Evolutionary conservation across 2,888 invertebrate species (phyloP).

Genomic region (Watsonalla binaria): DNA sequence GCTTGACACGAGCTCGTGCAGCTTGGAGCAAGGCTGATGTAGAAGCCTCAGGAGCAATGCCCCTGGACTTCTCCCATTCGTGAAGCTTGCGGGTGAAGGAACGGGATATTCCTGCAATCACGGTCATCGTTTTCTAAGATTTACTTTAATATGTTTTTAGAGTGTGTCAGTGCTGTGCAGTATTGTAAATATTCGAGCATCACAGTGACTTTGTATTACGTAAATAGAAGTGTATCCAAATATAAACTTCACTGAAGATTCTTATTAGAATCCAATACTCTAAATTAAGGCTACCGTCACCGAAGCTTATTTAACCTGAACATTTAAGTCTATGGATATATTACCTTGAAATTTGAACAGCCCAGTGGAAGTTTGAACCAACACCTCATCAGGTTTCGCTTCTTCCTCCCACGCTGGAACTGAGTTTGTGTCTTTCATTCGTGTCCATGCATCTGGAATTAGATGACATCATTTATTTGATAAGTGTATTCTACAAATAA

Average conservation of each 20-base stretch:
- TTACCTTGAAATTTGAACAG: slow-evolving; percentile 89
- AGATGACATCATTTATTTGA: background rate
- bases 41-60: slow-evolving; percentile 91
- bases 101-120: slow-evolving; percentile 82
- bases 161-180: no score
- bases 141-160: background rate
- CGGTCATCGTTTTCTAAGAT: background rate
- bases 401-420: slow-evolving; percentile 73
- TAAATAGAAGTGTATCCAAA: no score
- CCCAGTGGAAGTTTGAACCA: slow-evolving; percentile 90
- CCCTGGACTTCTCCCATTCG: slow-evolving; percentile 94
- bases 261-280: no score
- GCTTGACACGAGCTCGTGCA: slow-evolving; percentile 50
- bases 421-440: slow-evolving; percentile 82
- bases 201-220: no score
- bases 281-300: no score
- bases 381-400: slow-evolving; percentile 80
- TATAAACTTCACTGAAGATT: no score
- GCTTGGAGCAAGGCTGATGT: slow-evolving; percentile 86
- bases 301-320: no score
- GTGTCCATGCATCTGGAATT: slow-evolving; percentile 87
- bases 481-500: background rate
- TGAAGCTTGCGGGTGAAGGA: slow-evolving; percentile 94
- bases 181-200: no score
- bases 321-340: slow-evolving; percentile 25